Conservation (phyloP, 2,888 invertebrate species). For the Empis stercorea region DNA sequence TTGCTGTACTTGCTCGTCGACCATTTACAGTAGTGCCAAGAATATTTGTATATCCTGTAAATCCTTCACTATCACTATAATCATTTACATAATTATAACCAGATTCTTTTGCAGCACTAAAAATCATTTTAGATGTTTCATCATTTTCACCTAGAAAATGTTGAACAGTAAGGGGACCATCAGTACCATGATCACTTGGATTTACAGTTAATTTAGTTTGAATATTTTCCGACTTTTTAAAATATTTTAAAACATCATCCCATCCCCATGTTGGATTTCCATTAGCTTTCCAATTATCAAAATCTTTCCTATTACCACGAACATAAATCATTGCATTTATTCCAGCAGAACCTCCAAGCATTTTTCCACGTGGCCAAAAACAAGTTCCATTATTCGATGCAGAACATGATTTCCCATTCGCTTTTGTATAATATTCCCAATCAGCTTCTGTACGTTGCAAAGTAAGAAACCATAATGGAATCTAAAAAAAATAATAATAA, state of each 20-base stretch:
- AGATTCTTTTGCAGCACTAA: constrained; percentile 49
- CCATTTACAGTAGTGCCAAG: constrained; percentile 44
- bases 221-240: constrained; percentile 41
- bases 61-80: constrained; percentile 21
- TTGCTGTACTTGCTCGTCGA: constrained; percentile 42
- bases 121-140: constrained; percentile 42
- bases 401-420: constrained; percentile 20
- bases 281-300: constrained; percentile 40
- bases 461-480: constrained; percentile 19
- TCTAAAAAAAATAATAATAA: constrained; percentile 15
- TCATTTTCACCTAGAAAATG: constrained; percentile 19
- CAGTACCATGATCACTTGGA: constrained; percentile 29
- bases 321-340: constrained; percentile 50
- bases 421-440: constrained; percentile 24
- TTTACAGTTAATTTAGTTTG: constrained; percentile 16
- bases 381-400: constrained; percentile 22
- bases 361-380: constrained; percentile 50
- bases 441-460: constrained; percentile 20
- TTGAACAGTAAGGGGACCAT: constrained; percentile 38
- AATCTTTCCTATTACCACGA: constrained; percentile 43
- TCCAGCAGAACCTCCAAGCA: constrained; percentile 47
- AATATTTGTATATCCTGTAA: constrained; percentile 42
- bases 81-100: constrained; percentile 28
- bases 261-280: constrained; percentile 46
- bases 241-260: constrained; percentile 36